phyloP scores from a whole-genome alignment of 2,888 invertebrate species.

The Caradrina clavipalpis region DNA sequence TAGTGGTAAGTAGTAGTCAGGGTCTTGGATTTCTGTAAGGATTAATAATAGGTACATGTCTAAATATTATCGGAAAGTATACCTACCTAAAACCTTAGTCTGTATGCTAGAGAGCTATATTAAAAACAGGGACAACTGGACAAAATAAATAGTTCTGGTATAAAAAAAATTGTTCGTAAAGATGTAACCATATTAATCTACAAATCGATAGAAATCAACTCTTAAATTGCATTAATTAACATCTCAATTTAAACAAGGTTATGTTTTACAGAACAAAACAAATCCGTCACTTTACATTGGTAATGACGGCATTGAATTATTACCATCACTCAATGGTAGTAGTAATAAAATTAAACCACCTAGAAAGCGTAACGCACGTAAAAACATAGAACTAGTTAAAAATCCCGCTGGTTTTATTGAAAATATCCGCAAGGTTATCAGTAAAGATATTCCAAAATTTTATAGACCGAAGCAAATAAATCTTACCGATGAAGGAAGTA shows the following conservation, averaged over 20 bases:
- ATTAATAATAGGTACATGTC: too few species aligned
- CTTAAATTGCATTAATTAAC: background rate
- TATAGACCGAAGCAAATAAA: background rate
- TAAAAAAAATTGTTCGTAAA: background rate
- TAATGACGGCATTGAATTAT: constrained; percentile 5
- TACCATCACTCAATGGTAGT: background rate
- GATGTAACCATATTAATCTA: background rate
- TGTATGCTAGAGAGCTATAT: background rate
- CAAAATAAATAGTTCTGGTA: background rate
- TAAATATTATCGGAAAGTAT: too few species aligned
- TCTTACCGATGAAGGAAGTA: background rate
- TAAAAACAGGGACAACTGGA: background rate
- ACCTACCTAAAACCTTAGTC: too few species aligned
- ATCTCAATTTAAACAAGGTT: constrained; percentile 33
- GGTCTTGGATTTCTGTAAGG: too few species aligned
- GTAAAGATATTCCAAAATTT: background rate
- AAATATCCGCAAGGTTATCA: background rate
- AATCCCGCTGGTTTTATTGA: constrained; percentile 11
- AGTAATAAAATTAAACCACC: background rate
- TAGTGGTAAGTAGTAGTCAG: too few species aligned
- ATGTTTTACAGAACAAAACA: constrained; percentile 50
- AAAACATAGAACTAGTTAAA: constrained; percentile 3
- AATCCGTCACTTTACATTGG: constrained; percentile 2
- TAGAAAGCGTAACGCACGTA: background rate
- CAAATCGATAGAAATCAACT: background rate